A percentile compares a stretch with the other conserved stretches of the same genome.
Evolutionary conservation across 2,113 vertebrate genomes (phyloP).

Genomic region (Andinoacara biseriatus): DNA sequence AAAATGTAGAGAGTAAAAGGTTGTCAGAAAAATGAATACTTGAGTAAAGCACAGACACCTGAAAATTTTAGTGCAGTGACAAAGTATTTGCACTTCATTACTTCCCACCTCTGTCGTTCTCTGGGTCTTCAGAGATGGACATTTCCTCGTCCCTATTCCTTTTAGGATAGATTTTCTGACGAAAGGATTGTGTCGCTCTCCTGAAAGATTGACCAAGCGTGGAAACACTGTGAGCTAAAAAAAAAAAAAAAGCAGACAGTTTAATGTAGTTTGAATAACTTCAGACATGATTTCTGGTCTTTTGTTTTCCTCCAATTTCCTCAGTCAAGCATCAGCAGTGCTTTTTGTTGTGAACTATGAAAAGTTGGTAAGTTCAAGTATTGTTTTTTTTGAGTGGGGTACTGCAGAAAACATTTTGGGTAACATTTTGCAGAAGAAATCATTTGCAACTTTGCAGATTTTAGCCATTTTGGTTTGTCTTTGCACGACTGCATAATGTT

Average conservation of each 20-base stretch:
- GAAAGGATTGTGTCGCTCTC: neutral
- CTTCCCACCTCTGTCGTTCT: neutral
- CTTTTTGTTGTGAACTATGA: neutral
- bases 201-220: neutral
- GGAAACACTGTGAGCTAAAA: conserved; percentile 47
- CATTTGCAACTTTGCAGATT: neutral
- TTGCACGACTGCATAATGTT: neutral
- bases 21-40: too few species aligned
- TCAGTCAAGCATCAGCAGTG: neutral
- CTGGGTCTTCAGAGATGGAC: neutral
- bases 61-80: conserved; percentile 1
- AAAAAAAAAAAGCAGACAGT: neutral
- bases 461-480: accelerated
- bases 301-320: neutral
- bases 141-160: neutral
- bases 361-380: neutral
- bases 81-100: too few species aligned
- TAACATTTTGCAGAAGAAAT: neutral
- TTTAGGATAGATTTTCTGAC: conserved; percentile 50
- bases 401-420: neutral
- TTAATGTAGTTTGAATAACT: neutral
- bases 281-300: neutral
- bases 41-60: too few species aligned
- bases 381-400: neutral
- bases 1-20: too few species aligned